Conservation (phyloP, 2,888 invertebrate species). For the Barypeithes pellucidus region DNA sequence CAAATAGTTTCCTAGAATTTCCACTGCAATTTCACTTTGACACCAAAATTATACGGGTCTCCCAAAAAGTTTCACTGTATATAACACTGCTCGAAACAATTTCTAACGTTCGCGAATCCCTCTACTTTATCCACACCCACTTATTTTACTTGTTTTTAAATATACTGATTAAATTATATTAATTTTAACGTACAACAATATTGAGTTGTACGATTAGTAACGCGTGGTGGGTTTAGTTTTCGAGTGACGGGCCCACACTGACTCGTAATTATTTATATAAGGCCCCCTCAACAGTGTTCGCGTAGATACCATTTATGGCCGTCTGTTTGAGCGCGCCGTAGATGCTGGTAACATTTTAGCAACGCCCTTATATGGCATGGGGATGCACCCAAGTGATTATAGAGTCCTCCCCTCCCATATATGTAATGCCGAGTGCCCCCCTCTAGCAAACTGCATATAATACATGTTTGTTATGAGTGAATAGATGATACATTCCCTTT, state of each 20-base stretch:
- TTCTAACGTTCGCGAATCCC: conserved; percentile 14
- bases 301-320: conserved; percentile 66
- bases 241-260: conserved; percentile 39
- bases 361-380: conserved; percentile 67
- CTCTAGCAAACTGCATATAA: neutral
- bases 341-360: conserved; percentile 52
- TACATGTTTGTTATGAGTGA: conserved; percentile 6
- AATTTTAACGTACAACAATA: conserved; percentile 35
- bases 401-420: neutral
- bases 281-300: conserved; percentile 33
- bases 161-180: conserved; percentile 28
- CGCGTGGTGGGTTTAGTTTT: conserved; percentile 29
- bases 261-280: conserved; percentile 42
- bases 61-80: conserved; percentile 24
- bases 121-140: neutral
- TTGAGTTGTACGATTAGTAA: conserved; percentile 28
- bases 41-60: neutral
- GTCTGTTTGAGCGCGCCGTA: conserved; percentile 65
- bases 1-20: too few relatives aligned
- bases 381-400: conserved; percentile 27
- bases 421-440: conserved; percentile 15
- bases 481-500: conserved; percentile 18
- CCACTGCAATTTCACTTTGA: too few relatives aligned
- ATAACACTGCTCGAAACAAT: conserved; percentile 25
- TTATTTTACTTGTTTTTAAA: neutral